Base-by-base conservation (phyloP, 2,113 vertebrate species). In the Pterocles gutturalis region DNA sequence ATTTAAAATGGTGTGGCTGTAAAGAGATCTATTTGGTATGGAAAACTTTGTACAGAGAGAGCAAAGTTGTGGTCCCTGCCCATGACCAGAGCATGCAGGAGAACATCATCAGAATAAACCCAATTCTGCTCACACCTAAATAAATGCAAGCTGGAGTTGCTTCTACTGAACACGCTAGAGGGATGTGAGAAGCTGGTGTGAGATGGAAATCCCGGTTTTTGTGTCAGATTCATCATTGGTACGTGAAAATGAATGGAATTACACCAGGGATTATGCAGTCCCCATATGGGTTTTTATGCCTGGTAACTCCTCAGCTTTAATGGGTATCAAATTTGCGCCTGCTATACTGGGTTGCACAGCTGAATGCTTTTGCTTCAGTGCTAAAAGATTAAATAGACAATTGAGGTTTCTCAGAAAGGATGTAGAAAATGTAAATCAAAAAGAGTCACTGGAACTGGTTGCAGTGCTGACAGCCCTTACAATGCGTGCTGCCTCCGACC, bases 351-450 rank as follows among this genome's bases (percentile, higher is more conserved):
- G 43, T 87, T 93, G 83, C 57, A 61, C 77, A 91, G 94, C 61
- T 89, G 94, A 96, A 93, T 94, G 87, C 87, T 91, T 94, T 97
- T 92, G 84, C 83, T 91, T 73, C 83, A 94, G 46, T 66, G 91
- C 73, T 92, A 49, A 89, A 66, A 94, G 87, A 96, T 97, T 96
- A 96, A 96, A 77, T 38, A 95, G 92, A 96, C 95, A 97, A 96
- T 95, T 97, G 96, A 97, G 91, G 89, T 95, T 97, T 97, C 89
- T 95, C 93, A 80, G 78, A 92, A 82, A 94, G 77, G 92, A 93
- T 95, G 95, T 36, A 89, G 86, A 82, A 97, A 96, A 95, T 91
- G 78, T 95, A 92, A 95, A 97, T 92, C 94, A 96, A 91, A 94
- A 90, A n/a, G 81, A 83, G 81, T 65, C 83, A 31, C 81, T 94